Base-by-base conservation (phyloP, 2,113 vertebrate genomes). In the Diglossa brunneiventris region DNA sequence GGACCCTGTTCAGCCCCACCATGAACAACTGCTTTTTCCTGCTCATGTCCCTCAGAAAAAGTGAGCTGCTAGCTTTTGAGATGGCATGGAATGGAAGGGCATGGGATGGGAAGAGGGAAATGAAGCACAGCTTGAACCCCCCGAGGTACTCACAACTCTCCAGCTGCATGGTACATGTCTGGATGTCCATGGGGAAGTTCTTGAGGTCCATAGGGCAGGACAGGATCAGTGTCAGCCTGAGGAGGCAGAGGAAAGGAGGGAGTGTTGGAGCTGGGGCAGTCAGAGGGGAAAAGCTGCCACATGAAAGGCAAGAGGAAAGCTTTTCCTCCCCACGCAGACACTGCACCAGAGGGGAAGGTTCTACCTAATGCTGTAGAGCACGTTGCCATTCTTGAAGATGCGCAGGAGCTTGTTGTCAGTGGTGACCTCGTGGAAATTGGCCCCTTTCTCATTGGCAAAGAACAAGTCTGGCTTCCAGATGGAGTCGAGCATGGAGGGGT, bases 131-230 rank as follows among this genome's bases (percentile, higher is more conserved):
- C 41, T 77, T 50, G 23, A 90, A 46, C 2, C 6, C n/a, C 41
- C 7, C 4, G 19, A 52, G 52, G 81, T 94, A 99, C 99, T 99
- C 98, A 99, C 99, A 99, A 97, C 99, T 99, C 97, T 99, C 99
- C 91, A 99, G 98, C 97, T 99, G 99, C 99, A 99, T 99, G 17
- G 98, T 98, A 95, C 99, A 99, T 5, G 98, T 99, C 97, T 99
- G 99, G 97, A 99, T 99, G 94, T 99, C 99, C 99, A 99, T 99
- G 79, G 99, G 99, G 97, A 99, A 99, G 97, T 99, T 99, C 98
- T 99, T 99, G 97, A 99, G 98, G 95, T 99, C 99, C 99, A 99
- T 99, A 73, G 98, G 99, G 96, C 99, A 99, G 96, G 99, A 99
- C 76, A 99, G 97, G 97, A 98, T 98, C 84, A 99, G 98, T 10